A percentile compares a stretch with the other conserved stretches of the same genome.
phyloP scores from a whole-genome alignment of 2,888 invertebrate genomes.

The Cosmorhoe ocellata region DNA sequence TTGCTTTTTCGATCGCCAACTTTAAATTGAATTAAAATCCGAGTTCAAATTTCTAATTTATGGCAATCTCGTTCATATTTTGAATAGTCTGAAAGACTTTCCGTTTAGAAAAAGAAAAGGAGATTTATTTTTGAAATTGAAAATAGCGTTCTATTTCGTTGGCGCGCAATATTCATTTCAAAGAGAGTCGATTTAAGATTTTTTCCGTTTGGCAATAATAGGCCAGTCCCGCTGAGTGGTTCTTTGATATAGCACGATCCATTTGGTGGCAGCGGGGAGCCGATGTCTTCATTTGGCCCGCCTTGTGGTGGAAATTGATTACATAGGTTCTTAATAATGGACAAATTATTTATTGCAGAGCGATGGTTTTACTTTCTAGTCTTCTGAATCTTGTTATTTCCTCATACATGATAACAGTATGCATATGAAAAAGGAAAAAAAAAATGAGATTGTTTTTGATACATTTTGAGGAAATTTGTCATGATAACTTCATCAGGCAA shows the following conservation, averaged over 20 bases:
- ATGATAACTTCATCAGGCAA: too few species aligned
- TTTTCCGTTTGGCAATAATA: constrained; percentile 52
- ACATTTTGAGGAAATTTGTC: too few species aligned
- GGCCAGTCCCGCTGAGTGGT: constrained; percentile 57
- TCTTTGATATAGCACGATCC: constrained; percentile 56
- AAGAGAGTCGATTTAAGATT: constrained; percentile 53
- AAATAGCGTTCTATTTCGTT: constrained; percentile 21
- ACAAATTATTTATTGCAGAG: constrained; percentile 11
- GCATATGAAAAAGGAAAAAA: too few species aligned
- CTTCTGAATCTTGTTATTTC: neutral
- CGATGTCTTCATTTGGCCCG: constrained; percentile 67
- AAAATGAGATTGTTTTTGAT: too few species aligned
- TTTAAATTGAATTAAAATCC: constrained; percentile 36
- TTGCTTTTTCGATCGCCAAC: constrained; percentile 35
- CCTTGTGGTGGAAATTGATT: constrained; percentile 41
- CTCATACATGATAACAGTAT: neutral
- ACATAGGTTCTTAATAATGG: constrained; percentile 26
- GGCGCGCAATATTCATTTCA: constrained; percentile 44
- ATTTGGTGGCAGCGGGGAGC: constrained; percentile 59
- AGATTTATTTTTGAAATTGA: constrained; percentile 13
- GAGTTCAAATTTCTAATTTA: constrained; percentile 34
- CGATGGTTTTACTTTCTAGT: neutral
- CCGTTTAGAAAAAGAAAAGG: constrained; percentile 1
- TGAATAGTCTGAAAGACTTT: constrained; percentile 15
- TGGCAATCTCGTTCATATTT: constrained; percentile 30